Conservation (phyloP, 2,797 vertebrate species). For the Selene dorsalis region DNA sequence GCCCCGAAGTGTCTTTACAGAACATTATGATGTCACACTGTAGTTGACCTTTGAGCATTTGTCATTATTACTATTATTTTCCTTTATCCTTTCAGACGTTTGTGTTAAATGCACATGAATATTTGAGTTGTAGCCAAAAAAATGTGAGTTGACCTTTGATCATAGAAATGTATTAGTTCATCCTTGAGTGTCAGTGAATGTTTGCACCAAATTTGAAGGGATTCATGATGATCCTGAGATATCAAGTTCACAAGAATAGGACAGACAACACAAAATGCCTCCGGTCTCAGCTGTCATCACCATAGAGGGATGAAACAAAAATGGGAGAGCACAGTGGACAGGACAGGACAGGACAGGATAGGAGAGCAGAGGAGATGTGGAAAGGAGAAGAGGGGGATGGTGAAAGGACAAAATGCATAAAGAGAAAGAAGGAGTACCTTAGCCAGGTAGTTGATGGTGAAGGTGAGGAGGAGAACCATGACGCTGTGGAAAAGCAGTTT, state of each 20-base stretch:
- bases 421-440: slow-evolving; percentile 83
- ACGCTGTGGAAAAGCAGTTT: slow-evolving; percentile 88
- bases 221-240: background rate
- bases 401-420: background rate
- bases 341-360: slow-evolving; percentile 7
- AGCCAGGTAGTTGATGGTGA: slow-evolving; percentile 89
- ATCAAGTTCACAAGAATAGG: no score
- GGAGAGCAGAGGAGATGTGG: background rate
- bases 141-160: background rate
- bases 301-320: background rate
- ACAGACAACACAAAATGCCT: background rate
- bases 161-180: background rate
- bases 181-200: background rate
- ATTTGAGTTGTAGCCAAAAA: no score
- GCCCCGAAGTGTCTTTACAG: no score
- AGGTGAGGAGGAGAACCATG: slow-evolving; percentile 88
- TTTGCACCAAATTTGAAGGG: background rate
- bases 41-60: no score
- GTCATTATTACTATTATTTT: no score
- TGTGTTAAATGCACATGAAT: background rate
- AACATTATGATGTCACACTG: no score
- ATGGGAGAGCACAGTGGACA: background rate
- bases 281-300: no score
- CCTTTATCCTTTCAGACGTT: no score
- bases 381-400: background rate